Conservation (phyloP, 2,113 vertebrate genomes). For the Myrmecophaga tridactyla region DNA sequence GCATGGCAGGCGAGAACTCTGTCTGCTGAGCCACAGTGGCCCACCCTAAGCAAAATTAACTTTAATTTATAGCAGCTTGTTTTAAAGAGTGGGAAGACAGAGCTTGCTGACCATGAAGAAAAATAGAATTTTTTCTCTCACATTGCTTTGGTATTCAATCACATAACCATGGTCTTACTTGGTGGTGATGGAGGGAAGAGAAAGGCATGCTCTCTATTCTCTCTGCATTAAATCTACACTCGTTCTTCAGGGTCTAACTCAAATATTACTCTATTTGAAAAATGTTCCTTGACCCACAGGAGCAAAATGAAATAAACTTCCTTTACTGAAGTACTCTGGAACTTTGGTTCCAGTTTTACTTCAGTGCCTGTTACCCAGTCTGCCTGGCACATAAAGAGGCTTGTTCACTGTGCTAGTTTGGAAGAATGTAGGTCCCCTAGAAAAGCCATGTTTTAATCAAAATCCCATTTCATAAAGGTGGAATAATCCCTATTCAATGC, state of each 20-base stretch:
- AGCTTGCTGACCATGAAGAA: neutral
- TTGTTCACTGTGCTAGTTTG: no score
- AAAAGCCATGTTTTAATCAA: no score
- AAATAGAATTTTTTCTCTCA: rapidly evolving
- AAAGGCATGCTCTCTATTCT: neutral
- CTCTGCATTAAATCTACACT: neutral
- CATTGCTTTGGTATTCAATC: neutral
- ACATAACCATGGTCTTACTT: neutral
- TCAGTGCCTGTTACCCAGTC: neutral
- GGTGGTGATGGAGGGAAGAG: neutral
- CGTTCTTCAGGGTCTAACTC: neutral
- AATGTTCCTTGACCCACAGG: neutral
- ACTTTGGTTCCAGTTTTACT: neutral
- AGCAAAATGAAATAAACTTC: neutral
- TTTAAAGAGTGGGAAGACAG: neutral
- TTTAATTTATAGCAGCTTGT: neutral
- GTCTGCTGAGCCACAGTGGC: no score
- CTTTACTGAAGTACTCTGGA: neutral
- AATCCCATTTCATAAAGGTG: no score
- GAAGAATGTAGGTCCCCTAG: no score
- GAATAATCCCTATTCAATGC: no score
- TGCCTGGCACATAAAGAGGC: neutral
- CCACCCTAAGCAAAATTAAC: no score
- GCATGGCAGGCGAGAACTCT: no score
- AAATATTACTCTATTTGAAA: neutral